Base-by-base conservation (phyloP, 2,888 invertebrate genomes). In the Tiphia femorata region DNA sequence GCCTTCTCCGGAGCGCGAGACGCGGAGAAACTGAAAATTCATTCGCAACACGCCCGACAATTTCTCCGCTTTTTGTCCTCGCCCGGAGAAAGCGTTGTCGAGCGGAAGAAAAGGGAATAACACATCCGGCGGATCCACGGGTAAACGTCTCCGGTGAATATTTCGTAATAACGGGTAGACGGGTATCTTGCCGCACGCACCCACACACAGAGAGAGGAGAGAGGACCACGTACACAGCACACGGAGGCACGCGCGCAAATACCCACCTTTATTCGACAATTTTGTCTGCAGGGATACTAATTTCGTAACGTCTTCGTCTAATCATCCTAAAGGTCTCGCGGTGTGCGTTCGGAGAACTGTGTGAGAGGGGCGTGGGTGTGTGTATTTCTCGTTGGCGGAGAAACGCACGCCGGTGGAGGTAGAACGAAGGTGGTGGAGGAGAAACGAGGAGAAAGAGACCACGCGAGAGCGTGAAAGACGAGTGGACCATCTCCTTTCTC, bases 231-330 rank as follows among this genome's bases (percentile, higher is more conserved):
- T n/a, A n/a, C n/a, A n/a, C n/a, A n/a, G n/a, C n/a, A n/a, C n/a
- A n/a, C n/a, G n/a, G n/a, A n/a, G n/a, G n/a, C n/a, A 27, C 58
- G 46, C 48, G 23, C 20, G 19, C 40, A 49, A 41, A 64, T 61
- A 58, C 52, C 62, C 63, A 52, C 63, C 65, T 70, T 33, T 14
- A 33, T 33, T 67, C 65, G 71, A 70, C 67, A 72, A 74, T 74
- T 72, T 73, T 67, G 61, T 62, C 67, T 57, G 49, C 61, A 48
- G 65, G 58, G 67, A 64, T 62, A 73, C 75, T 74, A 78, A 78
- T 80, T 78, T 75, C 72, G 75, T 78, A 77, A 71, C 59, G 64
- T 72, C 72, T 67, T 67, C 62, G 63, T 75, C 73, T 71, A 75
- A 78, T 77, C 76, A 76, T 75, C 69, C 67, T 70, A 67, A 74